Evolutionary conservation across 1,140 invertebrate genomes (phyloP).

Genomic region (Heliconius eleuchia): DNA sequence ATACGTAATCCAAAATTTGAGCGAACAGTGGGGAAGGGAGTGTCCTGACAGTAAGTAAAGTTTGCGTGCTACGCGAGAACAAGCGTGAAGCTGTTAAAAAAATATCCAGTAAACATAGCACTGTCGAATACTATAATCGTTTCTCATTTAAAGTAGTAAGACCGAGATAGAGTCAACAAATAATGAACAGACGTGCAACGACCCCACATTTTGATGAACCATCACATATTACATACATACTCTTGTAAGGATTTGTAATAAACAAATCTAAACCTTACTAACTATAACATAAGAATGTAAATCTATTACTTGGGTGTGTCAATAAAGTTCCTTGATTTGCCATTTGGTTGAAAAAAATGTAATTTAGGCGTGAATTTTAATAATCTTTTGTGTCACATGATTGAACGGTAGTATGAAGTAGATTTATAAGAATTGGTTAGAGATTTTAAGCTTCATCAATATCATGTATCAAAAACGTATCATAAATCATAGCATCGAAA

Average conservation of each 20-base stretch:
- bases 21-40: too few species aligned
- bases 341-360: slow-evolving; percentile 30
- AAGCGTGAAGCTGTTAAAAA: too few species aligned
- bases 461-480: too few species aligned
- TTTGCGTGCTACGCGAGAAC: too few species aligned
- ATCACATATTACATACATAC: slow-evolving; percentile 41
- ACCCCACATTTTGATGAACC: slow-evolving; percentile 65
- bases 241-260: slow-evolving; percentile 15
- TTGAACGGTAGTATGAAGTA: not conserved
- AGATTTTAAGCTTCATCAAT: too few species aligned
- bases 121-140: not conserved
- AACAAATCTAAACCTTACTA: slow-evolving; percentile 25
- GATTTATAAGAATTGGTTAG: too few species aligned
- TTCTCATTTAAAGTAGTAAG: slow-evolving; percentile 15
- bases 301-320: not conserved
- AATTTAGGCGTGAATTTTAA: slow-evolving; percentile 27
- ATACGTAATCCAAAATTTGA: too few species aligned
- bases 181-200: slow-evolving; percentile 55
- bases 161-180: slow-evolving; percentile 47
- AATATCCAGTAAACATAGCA: not conserved
- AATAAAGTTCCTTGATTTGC: slow-evolving; percentile 36
- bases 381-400: slow-evolving; percentile 4
- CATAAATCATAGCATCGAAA: too few species aligned
- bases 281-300: slow-evolving; percentile 19
- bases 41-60: too few species aligned